Evolutionary conservation across 2,888 invertebrate genomes (phyloP).

Genomic region (Chamaedrilus cognettii): DNA sequence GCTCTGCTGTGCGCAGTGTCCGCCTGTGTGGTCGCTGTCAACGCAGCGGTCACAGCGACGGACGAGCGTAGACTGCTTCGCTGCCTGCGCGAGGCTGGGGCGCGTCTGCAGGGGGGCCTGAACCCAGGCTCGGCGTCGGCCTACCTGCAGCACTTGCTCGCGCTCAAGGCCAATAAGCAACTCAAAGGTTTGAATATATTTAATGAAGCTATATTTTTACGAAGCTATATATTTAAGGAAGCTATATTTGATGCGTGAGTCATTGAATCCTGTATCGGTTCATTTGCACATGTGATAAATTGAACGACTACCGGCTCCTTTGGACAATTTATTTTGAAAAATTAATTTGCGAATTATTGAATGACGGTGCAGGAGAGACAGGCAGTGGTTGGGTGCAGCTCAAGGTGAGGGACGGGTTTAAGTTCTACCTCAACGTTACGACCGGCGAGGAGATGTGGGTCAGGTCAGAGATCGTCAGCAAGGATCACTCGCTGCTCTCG

Average conservation of each 20-base stretch:
- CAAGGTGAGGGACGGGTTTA: slow-evolving; percentile 41
- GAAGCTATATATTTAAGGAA: too few species aligned
- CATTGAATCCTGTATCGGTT: too few species aligned
- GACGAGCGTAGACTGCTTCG: slow-evolving; percentile 49
- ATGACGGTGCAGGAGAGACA: slow-evolving; percentile 45
- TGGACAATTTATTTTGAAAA: too few species aligned
- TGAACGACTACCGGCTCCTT: too few species aligned
- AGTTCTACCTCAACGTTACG: slow-evolving; percentile 55
- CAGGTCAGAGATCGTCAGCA: slow-evolving; percentile 46
- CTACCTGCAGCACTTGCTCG: slow-evolving; percentile 47
- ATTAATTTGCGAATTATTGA: too few species aligned
- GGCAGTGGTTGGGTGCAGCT: slow-evolving; percentile 60
- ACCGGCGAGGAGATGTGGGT: slow-evolving; percentile 50
- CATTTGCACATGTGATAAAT: too few species aligned
- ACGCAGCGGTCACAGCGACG: slow-evolving; percentile 45
- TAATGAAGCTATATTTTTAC: too few species aligned
- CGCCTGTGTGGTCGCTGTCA: slow-evolving; percentile 47
- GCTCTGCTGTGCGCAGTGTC: too few species aligned
- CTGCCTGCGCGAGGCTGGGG: slow-evolving; percentile 34
- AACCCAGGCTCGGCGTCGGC: slow-evolving; percentile 45
- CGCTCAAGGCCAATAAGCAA: slow-evolving; percentile 38
- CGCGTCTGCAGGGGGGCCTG: slow-evolving; percentile 27
- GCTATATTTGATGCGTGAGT: too few species aligned
- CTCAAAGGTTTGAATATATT: slow-evolving; percentile 34
- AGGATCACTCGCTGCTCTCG: slow-evolving; percentile 53